A percentile compares a stretch with the other conserved stretches of the same genome.
Conservation (phyloP, 92 coral and sea anemone genomes). For the Porites rus region DNA sequence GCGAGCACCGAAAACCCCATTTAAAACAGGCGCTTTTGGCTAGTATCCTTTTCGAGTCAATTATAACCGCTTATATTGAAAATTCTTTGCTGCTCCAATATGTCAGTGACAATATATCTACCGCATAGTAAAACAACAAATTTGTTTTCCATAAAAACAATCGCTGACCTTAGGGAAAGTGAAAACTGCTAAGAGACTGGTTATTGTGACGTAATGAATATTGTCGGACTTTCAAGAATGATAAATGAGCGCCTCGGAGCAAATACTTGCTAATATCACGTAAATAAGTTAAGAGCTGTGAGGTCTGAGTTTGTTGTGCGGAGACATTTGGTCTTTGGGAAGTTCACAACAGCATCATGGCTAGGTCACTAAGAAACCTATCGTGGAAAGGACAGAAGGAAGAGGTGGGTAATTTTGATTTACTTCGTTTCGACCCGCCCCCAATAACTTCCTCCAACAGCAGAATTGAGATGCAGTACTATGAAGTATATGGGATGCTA, state of each 20-base stretch:
- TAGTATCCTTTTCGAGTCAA: neutral
- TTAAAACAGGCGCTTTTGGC: neutral
- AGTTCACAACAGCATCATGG: slow-evolving; percentile 1
- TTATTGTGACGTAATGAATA: slow-evolving; percentile 1
- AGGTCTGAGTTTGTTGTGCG: neutral
- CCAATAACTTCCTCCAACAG: too few relatives aligned
- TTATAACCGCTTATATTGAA: slow-evolving; percentile 18
- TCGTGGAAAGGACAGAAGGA: slow-evolving; percentile 1
- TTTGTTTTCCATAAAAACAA: slow-evolving; percentile 19
- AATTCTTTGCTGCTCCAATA: neutral
- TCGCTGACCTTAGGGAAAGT: too few relatives aligned
- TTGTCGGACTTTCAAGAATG: neutral
- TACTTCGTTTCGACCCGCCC: neutral
- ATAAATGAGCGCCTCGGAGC: neutral
- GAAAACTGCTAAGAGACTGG: too few relatives aligned
- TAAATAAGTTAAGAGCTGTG: neutral
- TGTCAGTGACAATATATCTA: slow-evolving; percentile 8
- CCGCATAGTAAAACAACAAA: neutral
- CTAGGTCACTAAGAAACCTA: neutral
- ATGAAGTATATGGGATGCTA: too few relatives aligned
- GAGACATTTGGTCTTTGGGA: neutral
- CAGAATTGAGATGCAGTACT: too few relatives aligned
- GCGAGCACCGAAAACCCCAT: neutral
- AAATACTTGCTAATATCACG: neutral
- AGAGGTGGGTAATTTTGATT: neutral